Evolutionary conservation across 2,797 vertebrate genomes (phyloP).

Genomic region (Clarias pachynema): DNA sequence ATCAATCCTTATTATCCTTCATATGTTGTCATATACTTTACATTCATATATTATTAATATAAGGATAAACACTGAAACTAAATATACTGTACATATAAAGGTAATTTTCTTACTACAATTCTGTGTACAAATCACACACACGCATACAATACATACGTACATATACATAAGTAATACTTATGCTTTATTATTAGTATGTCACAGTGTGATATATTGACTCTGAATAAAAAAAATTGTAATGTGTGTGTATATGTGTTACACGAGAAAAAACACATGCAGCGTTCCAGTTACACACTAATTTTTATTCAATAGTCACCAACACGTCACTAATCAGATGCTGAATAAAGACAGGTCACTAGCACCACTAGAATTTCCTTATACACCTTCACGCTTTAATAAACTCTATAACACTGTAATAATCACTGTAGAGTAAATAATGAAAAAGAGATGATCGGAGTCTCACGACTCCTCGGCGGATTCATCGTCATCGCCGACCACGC

Average conservation of each 20-base stretch:
- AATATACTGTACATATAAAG: not conserved
- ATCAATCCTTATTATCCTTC: not conserved
- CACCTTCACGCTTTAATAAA: not conserved
- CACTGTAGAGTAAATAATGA: not conserved
- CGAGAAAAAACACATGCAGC: not conserved
- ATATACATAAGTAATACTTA: not conserved
- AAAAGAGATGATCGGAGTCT: slow-evolving; percentile 27
- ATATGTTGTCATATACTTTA: not conserved
- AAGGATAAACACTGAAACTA: not conserved
- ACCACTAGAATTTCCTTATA: not conserved
- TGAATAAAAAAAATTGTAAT: not conserved
- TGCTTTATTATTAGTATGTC: not conserved
- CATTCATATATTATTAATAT: not conserved
- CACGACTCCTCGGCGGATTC: slow-evolving; percentile 71
- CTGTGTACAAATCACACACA: not conserved
- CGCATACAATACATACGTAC: not conserved
- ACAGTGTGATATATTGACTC: not conserved
- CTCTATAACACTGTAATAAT: slow-evolving; percentile 16
- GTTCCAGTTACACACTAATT: not conserved
- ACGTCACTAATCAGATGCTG: not conserved
- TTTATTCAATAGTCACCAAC: not conserved
- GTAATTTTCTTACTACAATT: not conserved
- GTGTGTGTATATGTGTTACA: not conserved
- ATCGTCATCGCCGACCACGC: slow-evolving; percentile 74
- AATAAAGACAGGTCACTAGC: not conserved